These are phyloP conservation scores for Xenus cinereus DNA, from an alignment of 2,113 vertebrate species.

Conservation along the genomic window DNA sequence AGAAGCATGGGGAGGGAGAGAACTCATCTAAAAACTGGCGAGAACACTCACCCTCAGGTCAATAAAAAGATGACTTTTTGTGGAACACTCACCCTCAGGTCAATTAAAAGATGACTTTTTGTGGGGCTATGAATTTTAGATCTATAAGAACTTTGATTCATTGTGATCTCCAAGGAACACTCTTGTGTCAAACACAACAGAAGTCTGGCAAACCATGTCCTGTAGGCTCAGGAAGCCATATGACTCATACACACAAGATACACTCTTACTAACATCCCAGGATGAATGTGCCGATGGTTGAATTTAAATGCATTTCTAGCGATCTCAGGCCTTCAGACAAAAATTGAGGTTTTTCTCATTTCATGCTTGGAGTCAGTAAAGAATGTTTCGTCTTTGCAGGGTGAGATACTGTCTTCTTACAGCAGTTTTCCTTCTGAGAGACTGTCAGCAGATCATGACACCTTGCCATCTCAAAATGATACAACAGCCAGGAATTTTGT, in stretches of 20 bases:
- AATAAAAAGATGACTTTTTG: background rate
- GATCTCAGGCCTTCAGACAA: background rate
- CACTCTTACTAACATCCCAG: background rate
- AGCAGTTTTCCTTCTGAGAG: background rate
- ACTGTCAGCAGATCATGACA: background rate
- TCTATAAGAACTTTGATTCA: background rate
- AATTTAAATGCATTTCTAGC: background rate
- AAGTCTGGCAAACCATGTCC: conserved; percentile 13
- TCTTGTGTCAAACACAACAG: background rate
- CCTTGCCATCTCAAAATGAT: background rate
- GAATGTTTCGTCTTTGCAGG: background rate
- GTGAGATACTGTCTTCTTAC: background rate
- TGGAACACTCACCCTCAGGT: background rate
- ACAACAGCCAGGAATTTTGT: background rate
- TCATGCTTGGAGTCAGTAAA: background rate
- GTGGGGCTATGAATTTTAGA: background rate
- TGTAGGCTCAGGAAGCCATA: background rate
- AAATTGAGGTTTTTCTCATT: background rate
- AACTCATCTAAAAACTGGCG: background rate
- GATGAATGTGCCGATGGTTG: background rate
- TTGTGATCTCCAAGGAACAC: background rate
- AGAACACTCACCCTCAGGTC: background rate
- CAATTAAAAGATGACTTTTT: background rate
- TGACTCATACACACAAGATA: background rate
- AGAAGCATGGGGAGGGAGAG: background rate